Base-by-base conservation (phyloP, 2,888 invertebrate genomes). In the Tribolium freemani region DNA sequence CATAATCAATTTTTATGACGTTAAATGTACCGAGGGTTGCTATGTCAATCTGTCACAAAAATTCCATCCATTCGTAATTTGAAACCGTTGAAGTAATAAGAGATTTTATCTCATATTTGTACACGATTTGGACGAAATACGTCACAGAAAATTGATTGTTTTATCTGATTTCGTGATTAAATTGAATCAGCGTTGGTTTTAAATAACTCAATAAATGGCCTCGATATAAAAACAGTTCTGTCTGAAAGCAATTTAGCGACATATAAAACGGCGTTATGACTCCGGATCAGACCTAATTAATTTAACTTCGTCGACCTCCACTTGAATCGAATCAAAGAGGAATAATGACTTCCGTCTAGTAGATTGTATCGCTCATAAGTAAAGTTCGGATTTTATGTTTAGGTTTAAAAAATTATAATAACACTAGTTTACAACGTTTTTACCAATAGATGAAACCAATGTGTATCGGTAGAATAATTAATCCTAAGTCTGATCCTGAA, bases 281-380 rank as follows among this genome's bases (percentile, higher is more conserved):
- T 51, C 64, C 38, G 51, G 53, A 50, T 64, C 8, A n/a, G 20
- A 44, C 16, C n/a, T 64, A 64, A 53, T 64, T 64, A 53, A 64
- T 64, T 64, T 51, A 64, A 44, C 53, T 64, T 16, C 6, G 6
- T 3, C 20, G 44, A 51, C 20, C 31, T 61, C 10, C 11, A 5
- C 10, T 11, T 31, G 45, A 30, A 58, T 58, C 48, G 31, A 63
- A 30, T 63, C 11, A 63, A 58, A 10, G 38, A 10, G n/a, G 10
- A 44, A 58, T 11, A n/a, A 54, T 54, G n/a, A 54, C n/a, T 54
- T 54, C 31, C 31, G n/a, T 8, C 38, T 5, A 9, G 6, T 1
- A 20, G 16, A 20, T 51, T 13, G 9, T 11, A 5, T 38, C 38
- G 26, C 5, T 26, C 1, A 26, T 26, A 21, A 21, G 21, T 21